Percentiles rank a stretch among this genome's conserved stretches.
phyloP scores from a whole-genome alignment of 2,113 vertebrate species.

The Syrmaticus mikado region DNA sequence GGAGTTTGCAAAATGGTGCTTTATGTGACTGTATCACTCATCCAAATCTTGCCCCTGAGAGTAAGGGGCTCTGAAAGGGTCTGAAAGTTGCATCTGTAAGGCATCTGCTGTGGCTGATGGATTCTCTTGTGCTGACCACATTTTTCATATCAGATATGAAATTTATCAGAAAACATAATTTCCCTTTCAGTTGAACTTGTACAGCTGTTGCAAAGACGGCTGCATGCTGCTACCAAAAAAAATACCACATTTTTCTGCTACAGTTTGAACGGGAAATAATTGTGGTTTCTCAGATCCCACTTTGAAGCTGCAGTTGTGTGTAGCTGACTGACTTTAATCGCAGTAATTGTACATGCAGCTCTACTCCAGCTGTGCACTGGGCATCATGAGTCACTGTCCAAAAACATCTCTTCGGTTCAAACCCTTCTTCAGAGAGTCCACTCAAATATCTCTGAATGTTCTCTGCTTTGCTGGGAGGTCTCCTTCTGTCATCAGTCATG shows the following conservation, averaged over 20 bases:
- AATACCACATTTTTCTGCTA: conserved; percentile 9
- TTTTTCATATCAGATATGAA: background rate
- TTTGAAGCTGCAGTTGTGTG: background rate
- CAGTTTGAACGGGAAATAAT: conserved; percentile 50
- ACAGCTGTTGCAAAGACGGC: conserved; percentile 8
- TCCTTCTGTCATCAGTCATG: background rate
- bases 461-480: accelerated
- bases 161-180: background rate
- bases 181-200: conserved; percentile 16
- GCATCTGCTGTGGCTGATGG: background rate
- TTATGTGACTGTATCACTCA: background rate
- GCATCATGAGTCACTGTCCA: background rate
- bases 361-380: conserved; percentile 7
- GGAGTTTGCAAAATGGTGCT: background rate
- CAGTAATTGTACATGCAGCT: conserved; percentile 7
- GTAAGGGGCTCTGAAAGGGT: background rate
- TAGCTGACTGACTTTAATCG: conserved; percentile 30
- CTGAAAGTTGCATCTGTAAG: background rate
- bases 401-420: background rate
- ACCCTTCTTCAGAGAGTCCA: background rate
- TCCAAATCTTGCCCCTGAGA: background rate
- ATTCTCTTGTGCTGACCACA: background rate
- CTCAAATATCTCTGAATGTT: background rate
- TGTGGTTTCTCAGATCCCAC: conserved; percentile 50
- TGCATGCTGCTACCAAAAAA: background rate